Evolutionary conservation across 2,797 vertebrate species (phyloP), one percentile per base, ranked within the genome.

Genomic region (Takifugu ocellatus): DNA sequence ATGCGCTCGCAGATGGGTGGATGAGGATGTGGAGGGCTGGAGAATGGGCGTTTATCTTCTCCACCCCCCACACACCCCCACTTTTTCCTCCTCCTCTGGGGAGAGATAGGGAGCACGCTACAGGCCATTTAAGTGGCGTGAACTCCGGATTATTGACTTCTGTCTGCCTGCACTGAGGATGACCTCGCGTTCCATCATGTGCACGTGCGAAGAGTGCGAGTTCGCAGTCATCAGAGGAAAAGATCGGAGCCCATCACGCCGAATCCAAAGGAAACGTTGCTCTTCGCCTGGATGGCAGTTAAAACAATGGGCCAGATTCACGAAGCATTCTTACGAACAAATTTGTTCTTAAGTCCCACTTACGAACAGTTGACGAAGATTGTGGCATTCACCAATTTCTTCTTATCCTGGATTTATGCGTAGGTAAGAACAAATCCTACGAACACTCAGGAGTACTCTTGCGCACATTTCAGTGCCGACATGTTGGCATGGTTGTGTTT

Each of bases 111-210:
- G 68, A 65, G 52, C 3, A 47, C 62, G 59, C 49, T 39, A 14
- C 58, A 68, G 48, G 33, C 21, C 25, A 63, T 56, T 78, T 82
- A 82, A 83, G 77, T 78, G 81, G 66, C 61, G 25, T 72, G 69
- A 61, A 67, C 81, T 81, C 75, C 77, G 66, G 72, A 59, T 59
- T 82, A 85, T 87, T 79, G 85, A 85, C 84, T 78, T 64, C 53
- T 68, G 51, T 52, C 71, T 62, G 63, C 66, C 61, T 77, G 70
- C 73, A 73, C 76, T 12, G 50, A 72, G 61, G 48, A 42, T 78
- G 72, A 84, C 80, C 77, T 81, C 79, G 68, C 68, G 74, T 71
- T 66, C 60, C 70, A 55, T 59, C 65, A 59, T 60, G 51, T 56
- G 63, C 21, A 62, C 63, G 64, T 75, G 70, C 50, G 76, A 79